Evolutionary conservation across 2,113 vertebrate species (phyloP).

Genomic region (Canis aureus): DNA sequence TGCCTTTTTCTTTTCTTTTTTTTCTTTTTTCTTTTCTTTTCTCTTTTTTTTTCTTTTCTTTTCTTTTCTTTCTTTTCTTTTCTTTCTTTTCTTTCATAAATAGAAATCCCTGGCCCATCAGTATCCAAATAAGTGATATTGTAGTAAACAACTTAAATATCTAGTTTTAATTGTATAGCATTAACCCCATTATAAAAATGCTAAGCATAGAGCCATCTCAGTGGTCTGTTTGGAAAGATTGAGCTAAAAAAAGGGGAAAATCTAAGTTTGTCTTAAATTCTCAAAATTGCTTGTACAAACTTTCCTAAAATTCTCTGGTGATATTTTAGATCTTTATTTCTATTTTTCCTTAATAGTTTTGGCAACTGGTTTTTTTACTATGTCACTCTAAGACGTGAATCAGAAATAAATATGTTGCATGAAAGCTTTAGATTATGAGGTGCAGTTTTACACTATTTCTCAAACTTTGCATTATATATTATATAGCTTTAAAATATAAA

Average conservation of each 20-base stretch:
- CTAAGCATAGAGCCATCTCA: neutral
- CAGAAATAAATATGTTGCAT: neutral
- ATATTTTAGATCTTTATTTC: constrained; percentile 21
- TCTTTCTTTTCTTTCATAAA: neutral
- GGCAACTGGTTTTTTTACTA: neutral
- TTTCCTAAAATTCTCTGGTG: neutral
- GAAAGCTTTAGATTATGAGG: neutral
- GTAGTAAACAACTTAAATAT: neutral
- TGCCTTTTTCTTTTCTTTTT: neutral
- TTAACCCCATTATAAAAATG: neutral
- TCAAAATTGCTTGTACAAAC: neutral
- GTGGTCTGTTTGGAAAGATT: neutral
- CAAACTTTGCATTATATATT: neutral
- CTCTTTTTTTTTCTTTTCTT: neutral
- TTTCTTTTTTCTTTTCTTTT: neutral
- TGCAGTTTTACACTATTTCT: neutral
- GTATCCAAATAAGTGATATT: neutral
- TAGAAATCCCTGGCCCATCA: neutral
- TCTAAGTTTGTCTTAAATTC: neutral
- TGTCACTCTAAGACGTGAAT: neutral
- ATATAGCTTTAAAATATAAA: neutral
- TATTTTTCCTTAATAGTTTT: neutral
- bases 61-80: neutral
- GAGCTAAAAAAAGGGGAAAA: neutral
- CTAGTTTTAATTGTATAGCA: neutral